Conservation (phyloP, 35 echinoderm and acorn worm species). For the Heliocidaris tuberculata region DNA sequence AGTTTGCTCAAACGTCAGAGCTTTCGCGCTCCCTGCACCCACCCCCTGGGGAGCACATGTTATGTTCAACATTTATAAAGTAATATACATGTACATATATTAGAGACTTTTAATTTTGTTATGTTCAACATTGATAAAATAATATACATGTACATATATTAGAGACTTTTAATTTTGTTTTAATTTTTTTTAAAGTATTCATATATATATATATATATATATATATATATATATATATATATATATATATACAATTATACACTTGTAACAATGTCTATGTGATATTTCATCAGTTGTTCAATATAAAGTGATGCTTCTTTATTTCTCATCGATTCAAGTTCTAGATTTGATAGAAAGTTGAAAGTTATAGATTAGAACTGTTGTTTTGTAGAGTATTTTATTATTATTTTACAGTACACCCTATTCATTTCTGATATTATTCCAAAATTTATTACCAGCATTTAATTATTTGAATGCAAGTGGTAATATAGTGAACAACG, state of each 20-base stretch:
- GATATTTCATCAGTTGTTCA: not conserved
- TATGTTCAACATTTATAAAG: too few relatives aligned
- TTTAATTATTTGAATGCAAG: not conserved
- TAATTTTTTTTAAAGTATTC: too few relatives aligned
- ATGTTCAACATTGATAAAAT: not conserved
- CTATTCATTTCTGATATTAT: not conserved
- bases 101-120: too few relatives aligned
- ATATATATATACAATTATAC: not conserved
- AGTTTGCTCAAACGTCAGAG: too few relatives aligned
- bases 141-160: not conserved
- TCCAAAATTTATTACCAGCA: not conserved
- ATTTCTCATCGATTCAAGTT: not conserved
- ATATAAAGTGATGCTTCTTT: too few relatives aligned
- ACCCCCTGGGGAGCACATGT: too few relatives aligned
- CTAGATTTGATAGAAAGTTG: not conserved
- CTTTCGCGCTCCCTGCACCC: too few relatives aligned
- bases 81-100: too few relatives aligned
- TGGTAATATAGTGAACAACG: not conserved
- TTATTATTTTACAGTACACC: not conserved
- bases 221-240: too few relatives aligned
- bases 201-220: too few relatives aligned
- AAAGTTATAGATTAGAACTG: not conserved
- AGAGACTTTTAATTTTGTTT: too few relatives aligned
- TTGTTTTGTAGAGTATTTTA: not conserved
- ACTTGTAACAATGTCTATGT: not conserved